phyloP scores from a whole-genome alignment of 2,797 vertebrate genomes.

The Nothura maculosa region DNA sequence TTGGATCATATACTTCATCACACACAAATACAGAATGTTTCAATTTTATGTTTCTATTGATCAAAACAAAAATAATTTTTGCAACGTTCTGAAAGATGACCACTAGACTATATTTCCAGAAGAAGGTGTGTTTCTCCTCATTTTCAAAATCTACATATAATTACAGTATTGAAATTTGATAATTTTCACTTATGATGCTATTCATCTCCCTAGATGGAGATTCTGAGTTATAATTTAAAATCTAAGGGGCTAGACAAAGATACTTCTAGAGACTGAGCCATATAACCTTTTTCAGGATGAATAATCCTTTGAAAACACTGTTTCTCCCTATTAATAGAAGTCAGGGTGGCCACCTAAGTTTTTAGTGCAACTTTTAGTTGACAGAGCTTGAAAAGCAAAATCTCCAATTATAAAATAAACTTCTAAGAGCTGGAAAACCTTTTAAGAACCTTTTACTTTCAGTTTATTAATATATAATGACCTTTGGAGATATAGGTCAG shows the following conservation, averaged over 20 bases:
- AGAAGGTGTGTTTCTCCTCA: neutral
- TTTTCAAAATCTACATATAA: neutral
- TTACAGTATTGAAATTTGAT: neutral
- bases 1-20: neutral
- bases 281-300: too few relatives aligned
- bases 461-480: neutral
- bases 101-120: neutral
- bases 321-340: neutral
- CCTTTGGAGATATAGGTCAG: neutral
- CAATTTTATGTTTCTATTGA: neutral
- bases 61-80: neutral
- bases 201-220: neutral
- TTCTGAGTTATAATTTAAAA: neutral
- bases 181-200: neutral
- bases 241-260: neutral
- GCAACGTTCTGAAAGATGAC: neutral
- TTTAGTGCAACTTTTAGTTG: neutral
- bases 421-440: neutral
- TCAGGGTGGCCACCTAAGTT: neutral
- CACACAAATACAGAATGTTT: neutral
- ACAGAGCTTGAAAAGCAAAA: neutral
- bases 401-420: neutral
- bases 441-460: neutral
- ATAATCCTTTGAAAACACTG: neutral
- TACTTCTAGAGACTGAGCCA: too few relatives aligned